Conservation (phyloP, 2,113 vertebrate species). For the Zonotrichia leucophrys region DNA sequence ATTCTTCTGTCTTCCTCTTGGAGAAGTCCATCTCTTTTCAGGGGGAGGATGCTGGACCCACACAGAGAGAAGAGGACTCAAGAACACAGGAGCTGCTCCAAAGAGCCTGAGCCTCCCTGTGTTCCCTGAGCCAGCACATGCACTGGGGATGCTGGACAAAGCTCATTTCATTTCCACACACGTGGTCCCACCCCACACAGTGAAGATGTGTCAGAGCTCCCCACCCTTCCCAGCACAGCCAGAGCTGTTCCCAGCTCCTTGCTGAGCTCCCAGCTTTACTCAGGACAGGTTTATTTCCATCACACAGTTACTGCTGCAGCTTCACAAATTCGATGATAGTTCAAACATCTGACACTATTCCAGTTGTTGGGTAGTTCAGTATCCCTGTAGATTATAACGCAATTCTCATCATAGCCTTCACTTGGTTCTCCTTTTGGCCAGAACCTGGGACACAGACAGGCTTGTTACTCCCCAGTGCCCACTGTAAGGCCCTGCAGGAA, state of each 20-base stretch:
- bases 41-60: neutral
- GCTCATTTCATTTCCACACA: neutral
- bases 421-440: rapidly evolving
- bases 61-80: neutral
- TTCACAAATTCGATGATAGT: neutral
- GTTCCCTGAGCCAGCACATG: neutral
- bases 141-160: neutral
- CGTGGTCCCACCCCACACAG: rapidly evolving
- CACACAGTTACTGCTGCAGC: neutral
- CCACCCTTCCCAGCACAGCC: neutral
- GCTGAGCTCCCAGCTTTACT: neutral
- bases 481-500: neutral
- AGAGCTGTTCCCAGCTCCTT: neutral
- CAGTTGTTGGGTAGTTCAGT: neutral
- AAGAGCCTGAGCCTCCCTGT: neutral
- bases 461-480: neutral
- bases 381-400: rapidly evolving
- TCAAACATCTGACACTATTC: rapidly evolving
- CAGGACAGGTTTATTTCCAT: neutral
- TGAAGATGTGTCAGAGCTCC: too few species aligned
- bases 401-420: neutral
- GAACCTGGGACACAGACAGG: slow-evolving; percentile 12
- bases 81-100: neutral
- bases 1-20: neutral
- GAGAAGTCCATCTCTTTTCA: neutral